Base-by-base conservation (phyloP, 2,113 vertebrate genomes). In the Tragelaphus imberbis region DNA sequence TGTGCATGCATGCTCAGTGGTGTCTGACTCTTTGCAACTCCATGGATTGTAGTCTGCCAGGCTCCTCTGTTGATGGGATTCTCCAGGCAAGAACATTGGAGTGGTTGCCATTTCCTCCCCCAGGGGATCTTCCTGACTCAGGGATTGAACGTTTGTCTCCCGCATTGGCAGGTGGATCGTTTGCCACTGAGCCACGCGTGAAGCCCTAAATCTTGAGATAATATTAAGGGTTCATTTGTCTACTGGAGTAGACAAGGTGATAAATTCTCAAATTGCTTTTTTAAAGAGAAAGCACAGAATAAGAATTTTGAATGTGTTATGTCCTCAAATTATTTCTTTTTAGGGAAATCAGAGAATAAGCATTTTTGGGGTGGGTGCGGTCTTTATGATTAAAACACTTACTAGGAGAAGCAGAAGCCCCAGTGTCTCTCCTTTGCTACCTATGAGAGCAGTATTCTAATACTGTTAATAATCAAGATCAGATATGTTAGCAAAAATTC, bases 391-490 rank as follows among this genome's bases (percentile, higher is more conserved):
- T 13, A 5, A 15, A 14, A 51, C 7, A 23, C 14, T n/a, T 63
- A 21, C 23, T 15, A 2, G 61, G 36, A 21, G 33, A 51, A 33
- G 30, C 30, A 56, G 77, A 51, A 77, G 49, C 23, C 27, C 30
- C 12, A 3, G 23, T 3, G 53, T 3, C n/a, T 77, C 5, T 23
- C 7, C 27, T 9, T 53, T 47, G 81, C 33, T 59, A 0, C 17
- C 71, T 25, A 6, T 11, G 5, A 15, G 2, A 28, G 9, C 11
- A 65, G 3, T 1, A 6, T 4, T 55, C 7, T 12, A 53, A 17
- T 0, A 11, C 44, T 5, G 10, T 2, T 21, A 6, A 71, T 36
- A 40, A 23, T 75, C 10, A 75, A 75, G 68, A 40, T 23, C 36
- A 75, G 21, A 6, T 12, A 75, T 25, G 19, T 23, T 2, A 75